Evolutionary conservation across 2,888 invertebrate species (phyloP).

Genomic region (Monoplex corrugatus): DNA sequence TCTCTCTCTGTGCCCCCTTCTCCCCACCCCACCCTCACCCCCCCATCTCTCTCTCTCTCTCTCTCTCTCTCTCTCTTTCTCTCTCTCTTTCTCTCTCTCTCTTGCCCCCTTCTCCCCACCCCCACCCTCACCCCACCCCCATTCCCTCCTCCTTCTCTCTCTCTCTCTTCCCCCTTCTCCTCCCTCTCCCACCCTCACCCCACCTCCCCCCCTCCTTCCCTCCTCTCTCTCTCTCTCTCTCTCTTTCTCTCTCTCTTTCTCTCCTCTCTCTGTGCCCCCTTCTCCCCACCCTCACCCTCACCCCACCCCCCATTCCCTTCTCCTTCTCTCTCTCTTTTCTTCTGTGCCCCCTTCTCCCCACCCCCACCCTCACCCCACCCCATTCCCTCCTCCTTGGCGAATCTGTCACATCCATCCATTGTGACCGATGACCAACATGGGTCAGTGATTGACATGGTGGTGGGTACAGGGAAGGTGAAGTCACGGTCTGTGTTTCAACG

Average conservation of each 20-base stretch:
- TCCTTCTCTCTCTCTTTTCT: no score
- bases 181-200: neutral
- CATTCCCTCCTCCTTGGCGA: no score
- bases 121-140: neutral
- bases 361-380: neutral
- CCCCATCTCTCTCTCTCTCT: neutral
- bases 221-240: neutral
- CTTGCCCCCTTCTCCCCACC: neutral
- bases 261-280: neutral
- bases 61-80: neutral
- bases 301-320: neutral
- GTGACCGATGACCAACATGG: no score
- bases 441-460: no score
- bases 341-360: no score
- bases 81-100: neutral
- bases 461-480: no score
- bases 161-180: neutral
- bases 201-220: neutral
- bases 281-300: neutral
- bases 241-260: constrained; percentile 28
- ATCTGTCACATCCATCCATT: no score
- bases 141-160: neutral
- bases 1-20: neutral
- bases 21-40: neutral
- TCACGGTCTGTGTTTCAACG: no score